These are phyloP conservation scores for Hyposoter dolosus DNA, from an alignment of 2,888 invertebrate species.

Conservation along the genomic window DNA sequence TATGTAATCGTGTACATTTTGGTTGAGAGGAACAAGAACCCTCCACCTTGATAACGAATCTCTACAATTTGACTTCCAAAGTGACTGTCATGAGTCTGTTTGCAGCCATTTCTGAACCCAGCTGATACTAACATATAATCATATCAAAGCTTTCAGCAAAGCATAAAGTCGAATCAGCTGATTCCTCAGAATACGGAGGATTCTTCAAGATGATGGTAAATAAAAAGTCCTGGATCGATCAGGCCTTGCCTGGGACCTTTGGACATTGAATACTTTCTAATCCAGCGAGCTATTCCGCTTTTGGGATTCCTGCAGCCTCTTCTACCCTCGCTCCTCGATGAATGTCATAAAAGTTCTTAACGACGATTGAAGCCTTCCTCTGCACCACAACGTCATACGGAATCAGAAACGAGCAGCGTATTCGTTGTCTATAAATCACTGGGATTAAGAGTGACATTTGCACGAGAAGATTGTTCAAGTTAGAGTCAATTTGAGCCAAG, in stretches of 20 bases:
- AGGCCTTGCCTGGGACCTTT: slow-evolving; percentile 13
- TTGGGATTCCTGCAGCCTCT: slow-evolving; percentile 21
- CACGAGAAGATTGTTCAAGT: slow-evolving; percentile 60
- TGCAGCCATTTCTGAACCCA: slow-evolving; percentile 21
- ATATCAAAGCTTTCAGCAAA: background rate
- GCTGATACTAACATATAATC: slow-evolving; percentile 7
- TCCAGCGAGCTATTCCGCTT: background rate
- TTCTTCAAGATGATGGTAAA: background rate
- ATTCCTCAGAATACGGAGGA: slow-evolving; percentile 26
- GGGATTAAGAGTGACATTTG: slow-evolving; percentile 52
- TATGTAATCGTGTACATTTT: slow-evolving; percentile 27
- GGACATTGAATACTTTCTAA: slow-evolving; percentile 28
- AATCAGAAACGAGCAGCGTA: slow-evolving; percentile 18
- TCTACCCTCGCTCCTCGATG: background rate
- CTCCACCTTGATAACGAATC: background rate
- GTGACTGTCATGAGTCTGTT: background rate
- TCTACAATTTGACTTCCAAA: background rate
- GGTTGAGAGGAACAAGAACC: slow-evolving; percentile 7
- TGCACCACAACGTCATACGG: background rate
- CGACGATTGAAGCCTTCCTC: background rate
- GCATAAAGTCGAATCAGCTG: slow-evolving; percentile 10
- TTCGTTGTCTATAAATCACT: slow-evolving; percentile 49
- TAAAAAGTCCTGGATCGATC: slow-evolving; percentile 26
- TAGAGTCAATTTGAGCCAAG: slow-evolving; percentile 55
- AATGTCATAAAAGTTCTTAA: background rate